Evolutionary conservation across 2,113 vertebrate species (phyloP).

Genomic region (Ciconia stormi): DNA sequence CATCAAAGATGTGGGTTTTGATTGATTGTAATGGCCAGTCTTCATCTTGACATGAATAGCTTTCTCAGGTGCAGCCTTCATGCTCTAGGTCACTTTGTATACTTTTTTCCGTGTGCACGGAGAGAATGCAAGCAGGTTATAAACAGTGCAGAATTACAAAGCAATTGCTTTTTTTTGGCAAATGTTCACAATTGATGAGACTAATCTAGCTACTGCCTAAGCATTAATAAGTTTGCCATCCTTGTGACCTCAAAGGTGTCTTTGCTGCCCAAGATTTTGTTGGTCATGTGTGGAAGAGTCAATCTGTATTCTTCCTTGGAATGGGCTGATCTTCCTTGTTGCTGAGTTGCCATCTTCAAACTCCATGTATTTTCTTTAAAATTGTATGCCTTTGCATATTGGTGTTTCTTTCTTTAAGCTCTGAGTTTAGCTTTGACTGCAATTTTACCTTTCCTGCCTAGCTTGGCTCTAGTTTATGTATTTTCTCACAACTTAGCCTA

Average conservation of each 20-base stretch:
- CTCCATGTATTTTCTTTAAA: background rate
- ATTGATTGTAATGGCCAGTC: background rate
- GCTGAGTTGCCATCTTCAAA: background rate
- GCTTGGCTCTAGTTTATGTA: background rate
- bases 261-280: background rate
- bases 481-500: background rate
- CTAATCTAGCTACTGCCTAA: background rate
- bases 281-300: background rate
- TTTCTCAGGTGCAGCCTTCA: background rate
- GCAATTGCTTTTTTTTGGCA: background rate
- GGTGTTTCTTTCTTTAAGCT: background rate
- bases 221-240: background rate
- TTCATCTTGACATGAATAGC: background rate
- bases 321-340: background rate
- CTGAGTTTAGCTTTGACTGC: background rate
- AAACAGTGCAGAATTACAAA: background rate
- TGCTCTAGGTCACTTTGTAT: background rate
- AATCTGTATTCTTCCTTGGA: background rate
- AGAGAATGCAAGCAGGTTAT: background rate
- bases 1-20: background rate
- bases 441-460: background rate
- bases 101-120: rapidly evolving
- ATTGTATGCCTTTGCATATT: background rate
- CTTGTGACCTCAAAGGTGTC: background rate
- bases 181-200: background rate